These are phyloP conservation scores for Erebia aethiops DNA, from an alignment of 2,888 invertebrate species.

Conservation along the genomic window DNA sequence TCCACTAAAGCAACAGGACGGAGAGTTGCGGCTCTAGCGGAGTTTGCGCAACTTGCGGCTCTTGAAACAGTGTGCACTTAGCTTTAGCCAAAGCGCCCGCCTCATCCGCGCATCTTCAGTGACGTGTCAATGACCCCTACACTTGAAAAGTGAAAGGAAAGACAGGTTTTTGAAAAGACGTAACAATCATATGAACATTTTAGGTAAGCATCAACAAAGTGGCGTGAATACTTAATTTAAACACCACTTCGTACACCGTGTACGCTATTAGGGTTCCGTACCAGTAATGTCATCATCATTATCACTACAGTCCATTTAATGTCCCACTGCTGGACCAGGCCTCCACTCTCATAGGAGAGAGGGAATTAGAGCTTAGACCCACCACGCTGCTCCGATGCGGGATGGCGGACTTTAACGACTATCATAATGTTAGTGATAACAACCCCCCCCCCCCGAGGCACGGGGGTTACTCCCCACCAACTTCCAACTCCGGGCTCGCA, in stretches of 20 bases:
- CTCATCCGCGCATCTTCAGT: conserved; percentile 39
- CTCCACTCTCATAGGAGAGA: no score
- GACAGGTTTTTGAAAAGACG: conserved; percentile 25
- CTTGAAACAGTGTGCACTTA: not conserved
- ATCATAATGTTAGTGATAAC: no score
- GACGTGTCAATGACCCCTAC: conserved; percentile 47
- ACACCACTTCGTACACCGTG: not conserved
- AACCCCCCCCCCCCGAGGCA: no score
- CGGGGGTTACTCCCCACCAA: no score
- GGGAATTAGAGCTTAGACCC: no score
- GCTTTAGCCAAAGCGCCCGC: not conserved
- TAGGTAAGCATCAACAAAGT: not conserved
- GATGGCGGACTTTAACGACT: no score
- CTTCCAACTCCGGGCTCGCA: no score
- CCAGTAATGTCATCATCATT: not conserved
- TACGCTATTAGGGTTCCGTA: not conserved
- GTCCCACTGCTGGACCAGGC: no score
- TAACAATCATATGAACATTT: conserved; percentile 7
- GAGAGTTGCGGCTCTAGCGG: no score
- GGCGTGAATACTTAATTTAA: not conserved
- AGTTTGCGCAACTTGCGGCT: not conserved
- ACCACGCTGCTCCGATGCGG: no score
- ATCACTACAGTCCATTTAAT: no score
- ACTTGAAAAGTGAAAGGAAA: conserved; percentile 57
- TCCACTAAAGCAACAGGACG: no score